Conservation (phyloP, 1,140 invertebrate species). For the Hirudo medicinalis region DNA sequence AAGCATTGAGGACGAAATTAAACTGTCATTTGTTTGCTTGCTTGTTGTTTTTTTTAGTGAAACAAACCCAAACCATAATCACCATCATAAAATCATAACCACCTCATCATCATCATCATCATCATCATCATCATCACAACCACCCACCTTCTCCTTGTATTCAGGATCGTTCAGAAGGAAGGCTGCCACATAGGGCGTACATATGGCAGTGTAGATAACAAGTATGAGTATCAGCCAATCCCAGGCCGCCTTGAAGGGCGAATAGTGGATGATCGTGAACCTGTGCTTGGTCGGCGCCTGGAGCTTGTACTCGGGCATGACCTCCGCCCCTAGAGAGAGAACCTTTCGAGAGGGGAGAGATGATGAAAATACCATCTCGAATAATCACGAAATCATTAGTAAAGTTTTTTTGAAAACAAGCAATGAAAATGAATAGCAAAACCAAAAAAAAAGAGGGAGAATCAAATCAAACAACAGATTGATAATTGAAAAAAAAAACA, state of each 20-base stretch:
- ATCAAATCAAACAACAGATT: too few relatives aligned
- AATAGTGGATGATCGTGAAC: slow-evolving; percentile 96
- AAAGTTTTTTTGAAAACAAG: too few relatives aligned
- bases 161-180: slow-evolving; percentile 74
- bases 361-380: neutral
- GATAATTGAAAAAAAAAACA: too few relatives aligned
- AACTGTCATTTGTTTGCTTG: too few relatives aligned
- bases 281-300: slow-evolving; percentile 75
- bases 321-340: slow-evolving; percentile 40
- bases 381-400: too few relatives aligned
- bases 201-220: slow-evolving; percentile 97
- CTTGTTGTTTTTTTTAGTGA: too few relatives aligned
- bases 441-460: too few relatives aligned
- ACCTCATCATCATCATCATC: too few relatives aligned
- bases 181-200: slow-evolving; percentile 94
- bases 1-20: too few relatives aligned
- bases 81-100: too few relatives aligned
- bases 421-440: too few relatives aligned
- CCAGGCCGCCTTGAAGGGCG: slow-evolving; percentile 96
- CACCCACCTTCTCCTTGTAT: slow-evolving; percentile 25
- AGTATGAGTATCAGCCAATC: slow-evolving; percentile 95
- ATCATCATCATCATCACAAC: neutral
- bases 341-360: slow-evolving; percentile 28
- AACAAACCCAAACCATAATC: too few relatives aligned
- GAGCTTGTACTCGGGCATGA: slow-evolving; percentile 82